Evolutionary conservation across 1,140 invertebrate species (phyloP), one percentile per base, ranked within the genome.

Genomic region (Rhopalosiphum maidis): DNA sequence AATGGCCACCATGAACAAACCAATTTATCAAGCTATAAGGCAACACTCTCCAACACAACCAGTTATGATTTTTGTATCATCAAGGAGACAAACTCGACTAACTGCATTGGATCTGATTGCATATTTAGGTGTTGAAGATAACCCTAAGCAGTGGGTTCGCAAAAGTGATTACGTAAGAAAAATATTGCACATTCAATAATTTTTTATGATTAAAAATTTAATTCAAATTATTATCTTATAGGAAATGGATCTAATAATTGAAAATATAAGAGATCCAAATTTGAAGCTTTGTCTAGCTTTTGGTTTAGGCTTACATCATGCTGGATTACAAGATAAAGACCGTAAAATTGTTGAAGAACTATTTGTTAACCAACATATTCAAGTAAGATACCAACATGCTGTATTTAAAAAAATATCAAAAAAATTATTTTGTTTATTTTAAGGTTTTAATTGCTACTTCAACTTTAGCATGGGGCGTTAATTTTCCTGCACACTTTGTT

Each of bases 1-100:
- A 93, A 99, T 99, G 99, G 98, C 99, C 68, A 98, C 99, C 0
- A 99, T 99, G 99, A 99, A 99, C 95, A 98, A 99, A 95, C 99
- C 99, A n/a, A 98, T 98, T 7, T 99, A 98, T 95, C 98, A 99
- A 96, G 98, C 98, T 2, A 99, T 99, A 94, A 96, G 97, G 91
- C 97, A 98, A 93, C 98, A 99, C 95, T 99, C 99, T 0, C 98
- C 98, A 0, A 95, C 96, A 18, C 97, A 99, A 94, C 99, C 99
- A 0, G 96, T 98, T 0, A 96, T 99, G 43, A 97, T 99, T 15
- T 99, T 99, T 95, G 99, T 99, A 0, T 99, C 99, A 2, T 99
- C 99, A n/a, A 96, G 99, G 86, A 96, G 99, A 94, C 99, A 99
- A 96, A 99, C 99, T 1, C 96, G 99, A 93, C 96, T 99, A 48